Conservation (phyloP, 2,797 vertebrate genomes). For the Micrastur ruficollis region DNA sequence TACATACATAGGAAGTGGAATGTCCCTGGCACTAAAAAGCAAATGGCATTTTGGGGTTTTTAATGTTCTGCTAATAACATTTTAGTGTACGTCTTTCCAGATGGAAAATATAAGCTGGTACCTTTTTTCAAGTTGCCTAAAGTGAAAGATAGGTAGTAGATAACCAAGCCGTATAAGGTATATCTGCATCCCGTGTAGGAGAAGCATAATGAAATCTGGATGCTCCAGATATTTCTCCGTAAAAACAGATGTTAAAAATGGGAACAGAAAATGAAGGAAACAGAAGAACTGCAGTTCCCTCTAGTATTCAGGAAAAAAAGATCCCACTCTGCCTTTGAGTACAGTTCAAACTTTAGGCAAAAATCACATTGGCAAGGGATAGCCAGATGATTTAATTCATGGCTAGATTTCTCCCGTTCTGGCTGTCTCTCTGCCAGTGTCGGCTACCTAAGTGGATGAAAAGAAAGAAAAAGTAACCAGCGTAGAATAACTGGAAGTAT, state of each 20-base stretch:
- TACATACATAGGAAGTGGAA: neutral
- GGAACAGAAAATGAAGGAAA: neutral
- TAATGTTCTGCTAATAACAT: neutral
- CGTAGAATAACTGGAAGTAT: constrained; percentile 50
- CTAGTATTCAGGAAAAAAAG: neutral
- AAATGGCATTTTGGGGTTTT: neutral
- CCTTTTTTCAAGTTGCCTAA: neutral
- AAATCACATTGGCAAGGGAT: neutral
- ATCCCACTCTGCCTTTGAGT: neutral
- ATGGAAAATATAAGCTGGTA: neutral
- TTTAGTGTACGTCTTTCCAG: neutral
- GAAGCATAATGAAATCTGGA: neutral
- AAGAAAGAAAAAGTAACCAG: constrained; percentile 36
- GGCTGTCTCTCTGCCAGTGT: neutral
- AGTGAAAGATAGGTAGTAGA: neutral
- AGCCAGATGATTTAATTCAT: neutral
- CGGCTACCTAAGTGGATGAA: constrained; percentile 5
- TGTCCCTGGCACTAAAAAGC: neutral
- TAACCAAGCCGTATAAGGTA: neutral
- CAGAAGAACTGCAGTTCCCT: neutral
- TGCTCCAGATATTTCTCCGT: neutral
- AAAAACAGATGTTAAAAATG: neutral
- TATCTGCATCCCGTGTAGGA: neutral
- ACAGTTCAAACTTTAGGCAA: constrained; percentile 40
- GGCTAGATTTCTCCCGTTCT: neutral